Evolutionary conservation across 2,888 invertebrate genomes (phyloP).

Genomic region (Stratiomys singularior): DNA sequence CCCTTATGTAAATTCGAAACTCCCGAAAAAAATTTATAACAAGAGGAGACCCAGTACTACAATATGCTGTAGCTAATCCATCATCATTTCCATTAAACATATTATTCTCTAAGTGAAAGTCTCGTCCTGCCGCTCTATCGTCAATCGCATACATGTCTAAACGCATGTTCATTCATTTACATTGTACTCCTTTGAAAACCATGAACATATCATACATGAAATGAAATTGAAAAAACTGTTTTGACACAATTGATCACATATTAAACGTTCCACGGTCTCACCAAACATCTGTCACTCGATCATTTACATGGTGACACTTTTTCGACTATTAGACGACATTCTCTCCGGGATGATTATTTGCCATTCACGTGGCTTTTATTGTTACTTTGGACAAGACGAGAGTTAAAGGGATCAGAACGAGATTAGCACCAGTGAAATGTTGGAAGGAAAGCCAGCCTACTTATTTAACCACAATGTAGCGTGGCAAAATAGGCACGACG

Average conservation of each 20-base stretch:
- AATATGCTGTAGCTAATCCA: constrained; percentile 21
- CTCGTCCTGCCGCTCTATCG: not conserved
- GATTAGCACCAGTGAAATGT: constrained; percentile 30
- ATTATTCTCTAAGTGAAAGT: constrained; percentile 38
- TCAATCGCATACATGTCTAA: not conserved
- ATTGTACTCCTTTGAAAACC: not conserved
- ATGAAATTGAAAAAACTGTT: constrained; percentile 33
- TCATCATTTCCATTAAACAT: constrained; percentile 37
- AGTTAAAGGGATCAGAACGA: constrained; percentile 38
- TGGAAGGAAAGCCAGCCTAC: not conserved
- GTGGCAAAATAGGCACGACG: not conserved
- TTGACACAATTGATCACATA: constrained; percentile 48
- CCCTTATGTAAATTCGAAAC: too few relatives aligned
- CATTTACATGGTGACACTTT: constrained; percentile 48
- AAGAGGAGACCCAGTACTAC: too few relatives aligned
- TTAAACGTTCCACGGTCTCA: constrained; percentile 27
- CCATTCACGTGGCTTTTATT: constrained; percentile 42
- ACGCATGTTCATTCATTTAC: not conserved
- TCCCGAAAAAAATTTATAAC: too few relatives aligned
- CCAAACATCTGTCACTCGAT: constrained; percentile 52
- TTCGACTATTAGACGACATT: constrained; percentile 24
- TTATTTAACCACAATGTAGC: not conserved
- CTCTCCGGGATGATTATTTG: constrained; percentile 19
- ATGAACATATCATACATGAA: constrained; percentile 27
- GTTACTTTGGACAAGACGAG: constrained; percentile 21